Conservation (phyloP, 2,113 vertebrate genomes). For the Piprites chloris region DNA sequence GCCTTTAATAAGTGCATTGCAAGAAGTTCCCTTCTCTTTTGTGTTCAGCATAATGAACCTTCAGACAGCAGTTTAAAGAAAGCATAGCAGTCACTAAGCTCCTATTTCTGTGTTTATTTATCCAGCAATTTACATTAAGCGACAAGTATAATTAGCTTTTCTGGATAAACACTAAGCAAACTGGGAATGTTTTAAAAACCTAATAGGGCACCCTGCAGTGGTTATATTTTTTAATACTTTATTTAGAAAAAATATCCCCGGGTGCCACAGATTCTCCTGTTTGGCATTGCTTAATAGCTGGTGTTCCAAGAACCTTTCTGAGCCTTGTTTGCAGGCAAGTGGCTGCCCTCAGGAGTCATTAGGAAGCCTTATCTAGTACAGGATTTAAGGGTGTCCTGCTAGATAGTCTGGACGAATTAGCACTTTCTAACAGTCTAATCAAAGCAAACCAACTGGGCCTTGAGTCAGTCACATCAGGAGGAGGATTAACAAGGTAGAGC, state of each 20-base stretch:
- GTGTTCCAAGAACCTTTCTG: neutral
- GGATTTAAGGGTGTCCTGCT: neutral
- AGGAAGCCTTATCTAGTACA: neutral
- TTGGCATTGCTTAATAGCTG: neutral
- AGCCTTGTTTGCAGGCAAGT: neutral
- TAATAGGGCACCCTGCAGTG: neutral
- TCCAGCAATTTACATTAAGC: neutral
- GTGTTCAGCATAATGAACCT: conserved; percentile 39
- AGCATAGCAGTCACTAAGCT: conserved; percentile 10
- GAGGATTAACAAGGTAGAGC: neutral
- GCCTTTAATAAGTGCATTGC: conserved; percentile 41
- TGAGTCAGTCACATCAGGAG: neutral
- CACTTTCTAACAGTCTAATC: neutral
- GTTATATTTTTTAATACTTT: neutral
- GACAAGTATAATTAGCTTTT: conserved; percentile 27
- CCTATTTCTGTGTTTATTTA: conserved; percentile 56
- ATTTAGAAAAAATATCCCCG: neutral
- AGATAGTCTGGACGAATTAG: neutral
- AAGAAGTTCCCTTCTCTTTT: conserved; percentile 47
- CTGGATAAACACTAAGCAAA: conserved; percentile 31
- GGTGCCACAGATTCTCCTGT: neutral
- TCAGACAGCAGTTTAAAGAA: conserved; percentile 38
- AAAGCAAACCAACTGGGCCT: neutral
- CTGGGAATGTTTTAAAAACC: conserved; percentile 1
- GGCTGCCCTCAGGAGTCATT: neutral